These are phyloP conservation scores for Brachionus rotundiformis DNA, from an alignment of 1,140 invertebrate species.

Conservation along the genomic window DNA sequence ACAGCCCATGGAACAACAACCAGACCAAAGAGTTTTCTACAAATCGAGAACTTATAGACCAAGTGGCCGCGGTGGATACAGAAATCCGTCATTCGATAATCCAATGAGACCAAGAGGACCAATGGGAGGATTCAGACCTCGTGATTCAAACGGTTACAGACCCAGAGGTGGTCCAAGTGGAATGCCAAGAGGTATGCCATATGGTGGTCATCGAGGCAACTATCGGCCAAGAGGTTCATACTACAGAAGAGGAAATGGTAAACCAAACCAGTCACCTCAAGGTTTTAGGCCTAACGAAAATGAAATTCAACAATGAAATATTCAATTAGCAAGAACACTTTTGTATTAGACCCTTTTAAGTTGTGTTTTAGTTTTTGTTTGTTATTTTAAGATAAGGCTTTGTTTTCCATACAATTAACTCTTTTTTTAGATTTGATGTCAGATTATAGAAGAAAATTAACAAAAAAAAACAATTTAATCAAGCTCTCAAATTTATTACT, in stretches of 20 bases:
- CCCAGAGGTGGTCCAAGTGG: not conserved
- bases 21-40: not conserved
- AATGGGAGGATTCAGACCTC: conserved; percentile 27
- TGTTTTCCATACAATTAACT: not conserved
- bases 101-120: conserved; percentile 41
- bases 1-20: not conserved
- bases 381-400: conserved; percentile 6
- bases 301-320: not conserved
- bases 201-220: not conserved
- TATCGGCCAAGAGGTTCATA: conserved; percentile 19
- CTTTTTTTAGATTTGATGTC: not conserved
- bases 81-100: not conserved
- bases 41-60: conserved; percentile 28
- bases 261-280: not conserved
- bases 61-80: not conserved
- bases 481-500: not conserved
- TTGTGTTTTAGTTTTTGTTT: conserved; percentile 42
- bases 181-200: not conserved
- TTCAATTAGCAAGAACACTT: not conserved
- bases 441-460: not conserved
- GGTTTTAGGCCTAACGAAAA: not conserved
- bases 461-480: not conserved
- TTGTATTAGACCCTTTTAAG: not conserved
- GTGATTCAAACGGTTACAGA: conserved; percentile 9
- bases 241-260: not conserved